Evolutionary conservation across 2,888 invertebrate species (phyloP), one percentile per base, ranked within the genome.

Genomic region (Acanthosepion lycidas): DNA sequence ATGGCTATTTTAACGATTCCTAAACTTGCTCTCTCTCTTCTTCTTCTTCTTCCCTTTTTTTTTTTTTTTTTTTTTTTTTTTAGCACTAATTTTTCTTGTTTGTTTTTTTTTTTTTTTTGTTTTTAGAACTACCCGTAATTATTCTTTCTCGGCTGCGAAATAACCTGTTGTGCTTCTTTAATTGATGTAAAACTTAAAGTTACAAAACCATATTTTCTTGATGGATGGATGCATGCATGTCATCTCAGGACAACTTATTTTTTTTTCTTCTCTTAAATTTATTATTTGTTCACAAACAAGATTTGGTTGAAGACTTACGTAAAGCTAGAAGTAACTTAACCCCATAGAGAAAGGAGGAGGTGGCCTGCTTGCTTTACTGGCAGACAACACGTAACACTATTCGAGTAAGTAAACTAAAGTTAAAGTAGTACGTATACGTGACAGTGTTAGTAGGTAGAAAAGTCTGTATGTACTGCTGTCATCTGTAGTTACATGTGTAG

Each of bases 341-440:
- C 78, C 33, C n/a, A 78, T n/a, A 78, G 78, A 78, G 78, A 78
- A 33, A 78, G 78, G n/a, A 33, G 23, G 78, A 8, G n/a, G 78
- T n/a, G 78, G n/a, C 28, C 78, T 78, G 8, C 78, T 78, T 33
- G 33, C n/a, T 78, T 33, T n/a, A 78, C 78, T 78, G n/a, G 78
- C 78, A 78, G n/a, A 78, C 78, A 78, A 78, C 78, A 78, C 78
- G 78, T 78, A 33, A 78, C 78, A 78, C 78, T 78, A 78, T n/a
- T 78, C n/a, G n/a, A n/a, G 78, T 78, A 78, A 78, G 78, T 64
- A 64, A 23, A 64, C 33, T 33, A 33, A 42, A 42, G 42, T 42
- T 42, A 42, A 64, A 78, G 6, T 78, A 78, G 78, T 78, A 78
- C 55, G 28, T 78, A 78, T n/a, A 78, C 78, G 78, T 78, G 78